A percentile compares a stretch with the other conserved stretches of the same genome.
phyloP scores from a whole-genome alignment of 2,797 vertebrate genomes.

The Nothura maculosa region DNA sequence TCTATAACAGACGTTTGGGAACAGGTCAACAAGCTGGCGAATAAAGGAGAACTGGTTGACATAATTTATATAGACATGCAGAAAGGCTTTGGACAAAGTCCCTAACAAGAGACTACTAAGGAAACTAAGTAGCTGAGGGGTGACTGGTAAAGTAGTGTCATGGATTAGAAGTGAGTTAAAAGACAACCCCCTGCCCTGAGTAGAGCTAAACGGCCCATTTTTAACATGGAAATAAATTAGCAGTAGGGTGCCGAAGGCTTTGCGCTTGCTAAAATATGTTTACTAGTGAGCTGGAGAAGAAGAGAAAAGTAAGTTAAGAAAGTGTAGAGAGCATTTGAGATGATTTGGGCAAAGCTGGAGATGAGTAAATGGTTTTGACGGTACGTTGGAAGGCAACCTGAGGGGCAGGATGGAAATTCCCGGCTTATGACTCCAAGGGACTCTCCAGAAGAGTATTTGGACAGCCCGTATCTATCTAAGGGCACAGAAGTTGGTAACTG shows the following conservation, averaged over 20 bases:
- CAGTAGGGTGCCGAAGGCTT: not conserved
- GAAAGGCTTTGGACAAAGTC: not conserved
- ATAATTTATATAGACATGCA: not conserved
- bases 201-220: not conserved
- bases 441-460: constrained; percentile 60
- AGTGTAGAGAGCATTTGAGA: not conserved
- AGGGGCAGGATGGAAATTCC: constrained; percentile 55
- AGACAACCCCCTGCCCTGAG: fast-evolving
- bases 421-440: constrained; percentile 9
- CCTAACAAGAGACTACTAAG: not conserved
- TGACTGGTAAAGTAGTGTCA: not conserved
- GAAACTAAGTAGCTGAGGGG: not conserved
- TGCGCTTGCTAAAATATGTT: not conserved
- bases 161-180: not conserved
- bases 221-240: fast-evolving
- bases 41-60: not conserved
- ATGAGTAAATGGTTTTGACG: not conserved
- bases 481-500: not conserved
- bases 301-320: not conserved
- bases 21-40: not conserved
- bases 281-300: not conserved
- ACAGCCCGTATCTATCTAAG: not conserved
- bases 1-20: not conserved
- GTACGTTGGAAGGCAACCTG: not conserved
- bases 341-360: not conserved